These are phyloP conservation scores for Nanorana parkeri DNA, from an alignment of 2,113 vertebrate genomes.

Conservation along the genomic window DNA sequence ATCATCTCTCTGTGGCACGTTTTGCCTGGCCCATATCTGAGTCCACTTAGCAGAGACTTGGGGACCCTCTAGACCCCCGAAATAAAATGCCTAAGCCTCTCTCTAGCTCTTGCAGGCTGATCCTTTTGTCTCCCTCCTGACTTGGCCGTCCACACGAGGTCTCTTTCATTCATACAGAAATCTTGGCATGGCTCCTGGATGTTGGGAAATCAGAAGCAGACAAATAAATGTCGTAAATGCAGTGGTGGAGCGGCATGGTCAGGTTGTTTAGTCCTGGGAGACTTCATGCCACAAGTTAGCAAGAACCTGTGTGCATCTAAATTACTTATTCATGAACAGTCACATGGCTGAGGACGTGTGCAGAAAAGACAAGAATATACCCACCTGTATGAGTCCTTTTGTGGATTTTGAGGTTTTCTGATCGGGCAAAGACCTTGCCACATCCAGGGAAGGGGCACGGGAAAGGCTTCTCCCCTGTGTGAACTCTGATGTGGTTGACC, in stretches of 20 bases:
- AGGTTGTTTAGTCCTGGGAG: neutral
- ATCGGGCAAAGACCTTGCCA: constrained; percentile 94
- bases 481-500: constrained; percentile 95
- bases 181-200: neutral
- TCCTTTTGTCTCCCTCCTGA: constrained; percentile 3
- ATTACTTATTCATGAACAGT: constrained; percentile 78
- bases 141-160: constrained; percentile 10
- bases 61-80: too few species aligned
- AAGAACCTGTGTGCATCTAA: constrained; percentile 45
- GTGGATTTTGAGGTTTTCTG: constrained; percentile 97
- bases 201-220: neutral
- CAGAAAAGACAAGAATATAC: constrained; percentile 65
- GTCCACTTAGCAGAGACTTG: too few species aligned
- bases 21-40: too few species aligned
- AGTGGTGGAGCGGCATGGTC: neutral
- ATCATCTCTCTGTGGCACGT: too few species aligned
- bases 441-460: constrained; percentile 93
- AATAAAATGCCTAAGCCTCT: too few species aligned
- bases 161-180: neutral
- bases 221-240: neutral
- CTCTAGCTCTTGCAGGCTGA: neutral
- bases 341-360: constrained; percentile 68
- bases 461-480: constrained; percentile 93
- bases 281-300: constrained; percentile 1
- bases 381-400: constrained; percentile 98